Base-by-base conservation (phyloP, 92 coral and sea anemone species). In the Phymanthus crucifer region DNA sequence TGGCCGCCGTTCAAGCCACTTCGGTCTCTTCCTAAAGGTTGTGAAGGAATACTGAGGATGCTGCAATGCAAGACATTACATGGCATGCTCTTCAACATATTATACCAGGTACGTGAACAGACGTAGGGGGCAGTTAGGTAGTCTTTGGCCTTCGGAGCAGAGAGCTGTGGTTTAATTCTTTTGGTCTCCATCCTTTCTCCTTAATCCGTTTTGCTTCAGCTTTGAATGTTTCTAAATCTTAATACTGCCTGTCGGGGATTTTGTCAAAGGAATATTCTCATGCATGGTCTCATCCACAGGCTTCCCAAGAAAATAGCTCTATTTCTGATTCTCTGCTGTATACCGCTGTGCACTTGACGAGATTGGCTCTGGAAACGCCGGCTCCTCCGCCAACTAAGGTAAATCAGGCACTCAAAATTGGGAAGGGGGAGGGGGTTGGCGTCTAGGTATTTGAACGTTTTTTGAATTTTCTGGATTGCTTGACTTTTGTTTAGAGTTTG, bases 1-100 rank as follows among this genome's bases (percentile, higher is more conserved):
- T 95, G 99, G 98, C 97, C 97, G n/a, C 98, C 98, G 45, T 88
- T 90, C 85, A 86, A 75, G 37, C 83, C 90, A 2, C 90, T 95
- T 29, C 88, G 86, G 77, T 92, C 92, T 24, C 87, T 90, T 18
- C 89, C 90, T 45, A 82, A 89, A 76, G 77, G 83, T 54, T 95
- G 79, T 80, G 48, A 83, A 40, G 94, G 93, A 14, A 82, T 95
- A 29, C 46, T 76, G 45, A 85, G 92, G 66, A 70, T 90, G 33
- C 83, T 95, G 43, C 90, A 89, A 68, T 95, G 95, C 79, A 95
- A 90, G 86, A 95, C 85, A 19, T 72, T 96, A 40, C 98, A 96
- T 80, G 93, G 92, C 69, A 75, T 96, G 80, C 76, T 96, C 48
- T 96, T 81, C 74, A 83, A 87, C 84, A 90, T 96, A 33, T 96